These are phyloP conservation scores for Yponomeuta plumbellus DNA, from an alignment of 2,888 invertebrate species.

Conservation along the genomic window DNA sequence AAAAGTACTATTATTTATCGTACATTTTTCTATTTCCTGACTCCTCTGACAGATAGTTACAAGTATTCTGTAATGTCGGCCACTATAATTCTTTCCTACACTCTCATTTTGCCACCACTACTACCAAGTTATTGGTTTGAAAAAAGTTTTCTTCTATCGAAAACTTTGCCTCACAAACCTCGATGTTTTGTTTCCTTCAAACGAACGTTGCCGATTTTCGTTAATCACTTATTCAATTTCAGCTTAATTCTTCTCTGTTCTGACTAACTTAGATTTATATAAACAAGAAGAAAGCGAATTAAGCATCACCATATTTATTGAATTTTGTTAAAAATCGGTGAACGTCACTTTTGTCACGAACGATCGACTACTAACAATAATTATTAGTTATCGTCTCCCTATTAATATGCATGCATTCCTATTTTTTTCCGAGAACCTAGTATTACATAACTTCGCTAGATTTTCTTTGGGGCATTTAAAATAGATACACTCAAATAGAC, in stretches of 20 bases:
- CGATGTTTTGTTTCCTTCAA: not conserved
- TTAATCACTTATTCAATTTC: not conserved
- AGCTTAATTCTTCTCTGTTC: too few species aligned
- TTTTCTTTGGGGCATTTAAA: not conserved
- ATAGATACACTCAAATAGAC: not conserved
- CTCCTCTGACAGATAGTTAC: too few species aligned
- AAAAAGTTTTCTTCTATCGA: conserved; percentile 37
- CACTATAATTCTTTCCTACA: too few species aligned
- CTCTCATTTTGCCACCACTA: conserved; percentile 39
- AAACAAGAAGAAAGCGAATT: not conserved
- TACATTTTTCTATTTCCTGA: too few species aligned
- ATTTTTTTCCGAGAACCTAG: not conserved
- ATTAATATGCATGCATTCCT: not conserved
- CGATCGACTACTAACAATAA: conserved; percentile 1
- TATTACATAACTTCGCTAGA: not conserved
- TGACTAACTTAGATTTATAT: not conserved
- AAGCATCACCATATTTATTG: too few species aligned
- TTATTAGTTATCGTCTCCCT: not conserved
- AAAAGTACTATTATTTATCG: too few species aligned
- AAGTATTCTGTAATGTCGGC: too few species aligned
- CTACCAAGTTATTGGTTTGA: conserved; percentile 35
- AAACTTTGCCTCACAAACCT: not conserved
- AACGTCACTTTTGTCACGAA: not conserved
- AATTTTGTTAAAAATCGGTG: too few species aligned
- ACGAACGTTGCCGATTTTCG: not conserved